phyloP scores from a whole-genome alignment of 1,140 invertebrate genomes.

The Papilio glaucus region DNA sequence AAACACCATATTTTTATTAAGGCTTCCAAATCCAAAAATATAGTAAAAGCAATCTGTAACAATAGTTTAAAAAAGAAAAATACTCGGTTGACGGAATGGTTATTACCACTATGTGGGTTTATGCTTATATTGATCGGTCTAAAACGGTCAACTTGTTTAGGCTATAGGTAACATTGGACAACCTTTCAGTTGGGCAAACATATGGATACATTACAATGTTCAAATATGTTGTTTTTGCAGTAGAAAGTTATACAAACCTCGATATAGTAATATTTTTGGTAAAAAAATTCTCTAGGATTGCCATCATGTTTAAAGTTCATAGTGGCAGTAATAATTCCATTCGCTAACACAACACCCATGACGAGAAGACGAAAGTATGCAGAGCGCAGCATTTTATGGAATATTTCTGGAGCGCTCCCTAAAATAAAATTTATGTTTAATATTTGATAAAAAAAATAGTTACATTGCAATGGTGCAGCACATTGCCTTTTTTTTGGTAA shows the following conservation, averaged over 20 bases:
- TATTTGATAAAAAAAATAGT: too few species aligned
- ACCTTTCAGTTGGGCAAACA: too few species aligned
- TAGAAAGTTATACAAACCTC: slow-evolving; percentile 85
- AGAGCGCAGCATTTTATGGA: slow-evolving; percentile 94
- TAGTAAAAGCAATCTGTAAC: slow-evolving; percentile 94
- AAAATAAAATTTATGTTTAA: slow-evolving; percentile 38
- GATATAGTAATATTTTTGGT: slow-evolving; percentile 96
- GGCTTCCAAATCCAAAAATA: slow-evolving; percentile 97
- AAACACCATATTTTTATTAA: slow-evolving; percentile 99
- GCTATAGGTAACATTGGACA: too few species aligned
- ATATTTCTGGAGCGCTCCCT: slow-evolving; percentile 91
- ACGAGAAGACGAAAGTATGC: slow-evolving; percentile 96
- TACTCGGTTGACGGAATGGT: too few species aligned
- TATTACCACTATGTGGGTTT: too few species aligned
- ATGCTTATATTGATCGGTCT: too few species aligned
- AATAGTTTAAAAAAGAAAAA: too few species aligned
- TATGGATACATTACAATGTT: slow-evolving; percentile 25
- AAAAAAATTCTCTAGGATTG: slow-evolving; percentile 90
- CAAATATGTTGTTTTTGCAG: neutral
- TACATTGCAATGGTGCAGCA: too few species aligned
- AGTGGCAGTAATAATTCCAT: slow-evolving; percentile 97
- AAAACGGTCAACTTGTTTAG: too few species aligned
- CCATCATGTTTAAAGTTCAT: slow-evolving; percentile 98
- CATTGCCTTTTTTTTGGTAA: too few species aligned
- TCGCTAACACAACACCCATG: slow-evolving; percentile 97